These are phyloP conservation scores for Pyrgus malvae DNA, from an alignment of 2,888 invertebrate species.

Conservation along the genomic window DNA sequence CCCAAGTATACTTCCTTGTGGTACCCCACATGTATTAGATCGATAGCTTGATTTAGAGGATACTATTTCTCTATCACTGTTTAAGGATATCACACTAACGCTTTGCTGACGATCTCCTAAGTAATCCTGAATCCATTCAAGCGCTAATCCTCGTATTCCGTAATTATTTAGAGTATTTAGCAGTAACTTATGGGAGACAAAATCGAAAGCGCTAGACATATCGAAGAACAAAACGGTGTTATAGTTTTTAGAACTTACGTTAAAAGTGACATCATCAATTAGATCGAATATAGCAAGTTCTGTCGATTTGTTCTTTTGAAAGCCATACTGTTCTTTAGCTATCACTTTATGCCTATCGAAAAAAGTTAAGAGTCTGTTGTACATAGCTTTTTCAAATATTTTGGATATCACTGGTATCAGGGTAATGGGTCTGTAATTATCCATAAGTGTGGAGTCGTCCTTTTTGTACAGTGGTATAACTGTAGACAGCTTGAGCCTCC, in stretches of 20 bases:
- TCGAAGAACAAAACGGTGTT: neutral
- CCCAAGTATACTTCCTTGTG: too few relatives aligned
- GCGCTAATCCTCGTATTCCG: neutral
- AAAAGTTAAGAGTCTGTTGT: neutral
- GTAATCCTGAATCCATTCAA: neutral
- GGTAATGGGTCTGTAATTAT: constrained; percentile 3
- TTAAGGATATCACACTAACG: too few relatives aligned
- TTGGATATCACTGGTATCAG: neutral
- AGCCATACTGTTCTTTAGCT: neutral
- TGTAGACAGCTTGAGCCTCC: neutral
- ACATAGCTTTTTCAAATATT: constrained; percentile 1
- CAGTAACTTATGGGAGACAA: neutral
- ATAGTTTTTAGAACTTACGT: neutral
- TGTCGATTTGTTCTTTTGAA: constrained; percentile 1
- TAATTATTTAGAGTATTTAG: neutral
- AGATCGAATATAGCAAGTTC: neutral
- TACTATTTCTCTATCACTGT: too few relatives aligned
- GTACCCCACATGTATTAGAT: too few relatives aligned
- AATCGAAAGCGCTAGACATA: constrained; percentile 2
- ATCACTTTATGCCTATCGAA: neutral
- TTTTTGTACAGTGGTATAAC: neutral
- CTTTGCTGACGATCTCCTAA: too few relatives aligned
- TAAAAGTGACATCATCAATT: neutral
- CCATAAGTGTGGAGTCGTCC: neutral
- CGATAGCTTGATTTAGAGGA: too few relatives aligned